These are phyloP conservation scores for Brachirus orientalis DNA, from an alignment of 2,113 vertebrate genomes.

Conservation along the genomic window DNA sequence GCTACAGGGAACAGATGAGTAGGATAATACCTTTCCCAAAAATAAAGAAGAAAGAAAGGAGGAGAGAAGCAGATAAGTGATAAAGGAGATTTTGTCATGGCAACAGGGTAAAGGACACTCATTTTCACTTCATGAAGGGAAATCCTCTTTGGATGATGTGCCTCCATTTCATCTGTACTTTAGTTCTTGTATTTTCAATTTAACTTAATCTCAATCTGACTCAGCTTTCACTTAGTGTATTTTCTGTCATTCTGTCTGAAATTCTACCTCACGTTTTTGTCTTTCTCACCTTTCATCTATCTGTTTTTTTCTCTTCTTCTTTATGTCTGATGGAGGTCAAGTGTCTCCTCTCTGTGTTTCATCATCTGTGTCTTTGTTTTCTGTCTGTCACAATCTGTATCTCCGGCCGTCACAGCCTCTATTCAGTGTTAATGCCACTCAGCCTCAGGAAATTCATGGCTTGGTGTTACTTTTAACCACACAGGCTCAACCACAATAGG, in stretches of 20 bases:
- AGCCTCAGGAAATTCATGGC: conserved; percentile 38
- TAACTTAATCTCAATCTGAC: background rate
- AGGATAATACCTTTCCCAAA: background rate
- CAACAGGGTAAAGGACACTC: conserved; percentile 19
- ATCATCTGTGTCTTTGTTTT: conserved; percentile 31
- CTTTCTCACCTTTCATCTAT: background rate
- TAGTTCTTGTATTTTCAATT: background rate
- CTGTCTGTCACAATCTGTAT: conserved; percentile 13
- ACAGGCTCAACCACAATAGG: background rate
- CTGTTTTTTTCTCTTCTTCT: background rate
- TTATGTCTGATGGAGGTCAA: conserved; percentile 1
- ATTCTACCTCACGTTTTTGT: background rate
- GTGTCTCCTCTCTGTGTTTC: conserved; percentile 1
- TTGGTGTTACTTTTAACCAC: conserved; percentile 44
- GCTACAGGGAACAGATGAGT: conserved; percentile 8
- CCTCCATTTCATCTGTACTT: background rate
- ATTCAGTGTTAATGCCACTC: conserved; percentile 23
- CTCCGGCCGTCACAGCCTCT: background rate
- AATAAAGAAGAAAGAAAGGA: conserved; percentile 16
- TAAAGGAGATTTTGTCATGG: conserved; percentile 21
- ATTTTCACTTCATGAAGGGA: conserved; percentile 40
- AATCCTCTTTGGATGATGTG: conserved; percentile 28
- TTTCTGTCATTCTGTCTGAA: background rate
- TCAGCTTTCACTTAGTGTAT: background rate
- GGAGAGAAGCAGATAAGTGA: conserved; percentile 1